phyloP scores from a whole-genome alignment of 2,888 invertebrate species.

The Ophion costatus region DNA sequence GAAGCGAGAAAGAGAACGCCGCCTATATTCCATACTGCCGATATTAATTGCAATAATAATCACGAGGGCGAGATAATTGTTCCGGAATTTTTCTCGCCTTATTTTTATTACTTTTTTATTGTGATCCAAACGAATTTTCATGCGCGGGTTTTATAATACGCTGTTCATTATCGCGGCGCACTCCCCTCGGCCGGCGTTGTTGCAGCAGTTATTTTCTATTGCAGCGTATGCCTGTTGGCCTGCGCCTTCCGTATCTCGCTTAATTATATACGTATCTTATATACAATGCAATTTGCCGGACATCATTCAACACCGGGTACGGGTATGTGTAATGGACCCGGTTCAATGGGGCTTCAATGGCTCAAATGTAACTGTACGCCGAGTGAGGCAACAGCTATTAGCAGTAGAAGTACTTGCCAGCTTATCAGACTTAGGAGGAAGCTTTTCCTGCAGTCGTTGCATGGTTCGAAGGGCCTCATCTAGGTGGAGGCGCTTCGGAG shows the following conservation, averaged over 20 bases:
- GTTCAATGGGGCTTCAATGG: neutral
- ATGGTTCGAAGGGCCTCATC: no score
- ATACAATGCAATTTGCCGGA: conserved; percentile 52
- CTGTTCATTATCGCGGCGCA: conserved; percentile 29
- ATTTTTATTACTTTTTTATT: neutral
- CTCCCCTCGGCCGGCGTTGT: conserved; percentile 26
- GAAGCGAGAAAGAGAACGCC: conserved; percentile 25
- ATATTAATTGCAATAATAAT: conserved; percentile 64
- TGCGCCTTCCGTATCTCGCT: conserved; percentile 36
- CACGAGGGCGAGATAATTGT: conserved; percentile 58
- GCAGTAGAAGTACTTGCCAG: no score
- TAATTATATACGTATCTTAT: conserved; percentile 50
- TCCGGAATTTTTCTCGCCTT: conserved; percentile 21
- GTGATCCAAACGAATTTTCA: conserved; percentile 35
- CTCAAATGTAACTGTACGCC: neutral
- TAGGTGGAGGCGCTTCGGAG: no score
- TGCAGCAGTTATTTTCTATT: conserved; percentile 33
- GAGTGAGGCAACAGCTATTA: no score
- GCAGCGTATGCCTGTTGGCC: neutral
- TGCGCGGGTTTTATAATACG: conserved; percentile 17
- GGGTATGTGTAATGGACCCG: conserved; percentile 18
- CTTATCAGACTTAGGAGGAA: no score
- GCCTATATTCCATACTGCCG: conserved; percentile 33
- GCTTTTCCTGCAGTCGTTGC: no score
- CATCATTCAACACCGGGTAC: conserved; percentile 40